Evolutionary conservation across 2,888 invertebrate species (phyloP).

Genomic region (Sarcophaga caerulescens): DNA sequence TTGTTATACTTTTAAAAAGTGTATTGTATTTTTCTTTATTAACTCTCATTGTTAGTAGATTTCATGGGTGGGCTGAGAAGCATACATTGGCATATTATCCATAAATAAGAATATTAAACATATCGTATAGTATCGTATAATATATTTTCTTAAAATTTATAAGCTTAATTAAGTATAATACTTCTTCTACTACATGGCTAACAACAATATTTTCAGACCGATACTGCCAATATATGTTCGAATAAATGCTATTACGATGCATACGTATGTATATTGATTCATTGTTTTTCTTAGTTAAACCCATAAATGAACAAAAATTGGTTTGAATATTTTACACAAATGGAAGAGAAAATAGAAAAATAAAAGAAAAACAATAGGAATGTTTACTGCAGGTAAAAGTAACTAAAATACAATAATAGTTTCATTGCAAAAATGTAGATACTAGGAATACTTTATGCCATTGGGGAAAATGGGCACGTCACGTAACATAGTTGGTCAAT

Average conservation of each 20-base stretch:
- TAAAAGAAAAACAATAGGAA: background rate
- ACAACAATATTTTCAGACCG: background rate
- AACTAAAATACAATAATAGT: constrained; percentile 29
- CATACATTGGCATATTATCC: background rate
- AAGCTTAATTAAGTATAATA: constrained; percentile 61
- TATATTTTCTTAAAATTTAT: constrained; percentile 56
- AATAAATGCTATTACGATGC: background rate
- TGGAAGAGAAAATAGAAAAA: background rate
- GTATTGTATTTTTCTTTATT: background rate
- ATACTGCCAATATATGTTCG: background rate
- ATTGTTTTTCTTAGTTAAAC: constrained; percentile 40
- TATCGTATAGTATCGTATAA: background rate
- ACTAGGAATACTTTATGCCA: too few relatives aligned
- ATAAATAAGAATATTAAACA: constrained; percentile 45
- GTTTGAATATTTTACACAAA: background rate
- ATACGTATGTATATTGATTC: constrained; percentile 40
- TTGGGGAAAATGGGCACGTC: too few relatives aligned
- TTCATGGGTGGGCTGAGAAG: background rate
- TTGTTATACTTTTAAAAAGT: background rate
- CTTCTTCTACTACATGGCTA: background rate
- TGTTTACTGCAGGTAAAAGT: constrained; percentile 9
- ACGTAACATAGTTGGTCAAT: too few relatives aligned
- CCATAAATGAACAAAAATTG: constrained; percentile 56
- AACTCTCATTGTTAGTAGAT: background rate
- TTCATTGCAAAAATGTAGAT: too few relatives aligned